These are phyloP conservation scores for Reinhardtius hippoglossoides DNA, from an alignment of 2,113 vertebrate genomes.

Conservation along the genomic window DNA sequence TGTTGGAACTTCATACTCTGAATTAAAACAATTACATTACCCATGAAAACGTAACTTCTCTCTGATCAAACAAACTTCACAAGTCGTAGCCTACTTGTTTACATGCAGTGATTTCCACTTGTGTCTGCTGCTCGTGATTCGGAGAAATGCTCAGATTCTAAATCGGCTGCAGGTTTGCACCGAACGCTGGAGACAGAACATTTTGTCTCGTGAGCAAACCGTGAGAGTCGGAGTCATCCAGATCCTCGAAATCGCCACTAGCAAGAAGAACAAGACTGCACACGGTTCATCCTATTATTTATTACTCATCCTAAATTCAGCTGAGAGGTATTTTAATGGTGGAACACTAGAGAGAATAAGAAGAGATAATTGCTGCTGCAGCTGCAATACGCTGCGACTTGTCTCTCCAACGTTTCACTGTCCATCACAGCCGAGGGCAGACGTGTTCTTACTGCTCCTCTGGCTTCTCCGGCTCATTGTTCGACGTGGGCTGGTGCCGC, in stretches of 20 bases:
- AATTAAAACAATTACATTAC: too few relatives aligned
- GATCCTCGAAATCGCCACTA: background rate
- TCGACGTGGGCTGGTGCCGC: background rate
- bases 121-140: background rate
- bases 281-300: conserved; percentile 39
- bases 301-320: conserved; percentile 58
- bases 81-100: background rate
- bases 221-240: background rate
- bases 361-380: conserved; percentile 42
- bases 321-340: conserved; percentile 45
- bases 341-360: conserved; percentile 32
- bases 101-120: too few relatives aligned
- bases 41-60: too few relatives aligned
- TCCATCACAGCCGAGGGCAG: conserved; percentile 35
- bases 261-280: conserved; percentile 60
- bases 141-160: background rate
- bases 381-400: conserved; percentile 42
- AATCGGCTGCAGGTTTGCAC: background rate
- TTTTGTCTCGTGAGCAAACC: background rate
- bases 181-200: background rate
- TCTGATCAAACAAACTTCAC: too few relatives aligned
- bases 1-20: background rate
- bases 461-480: conserved; percentile 1
- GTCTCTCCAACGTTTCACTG: conserved; percentile 36
- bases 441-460: conserved; percentile 15